phyloP scores from a whole-genome alignment of 2,797 vertebrate species.

The Manis javanica region DNA sequence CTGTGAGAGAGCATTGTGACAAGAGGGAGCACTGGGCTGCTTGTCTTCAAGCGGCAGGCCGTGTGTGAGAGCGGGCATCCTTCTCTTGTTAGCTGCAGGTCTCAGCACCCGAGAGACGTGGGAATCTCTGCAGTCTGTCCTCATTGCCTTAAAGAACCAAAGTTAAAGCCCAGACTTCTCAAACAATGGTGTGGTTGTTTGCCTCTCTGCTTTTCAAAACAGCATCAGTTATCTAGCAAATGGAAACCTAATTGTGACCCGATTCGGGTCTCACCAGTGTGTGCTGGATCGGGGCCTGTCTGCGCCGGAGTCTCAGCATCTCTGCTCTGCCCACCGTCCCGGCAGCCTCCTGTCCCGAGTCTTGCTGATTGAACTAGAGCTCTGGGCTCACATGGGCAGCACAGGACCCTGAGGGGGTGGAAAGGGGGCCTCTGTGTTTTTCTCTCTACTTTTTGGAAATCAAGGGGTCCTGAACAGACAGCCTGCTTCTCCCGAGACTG shows the following conservation, averaged over 20 bases:
- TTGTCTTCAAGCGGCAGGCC: background rate
- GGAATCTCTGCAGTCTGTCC: slow-evolving; percentile 4
- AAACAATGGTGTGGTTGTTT: slow-evolving; percentile 38
- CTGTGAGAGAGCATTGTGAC: background rate
- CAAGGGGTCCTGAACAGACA: background rate
- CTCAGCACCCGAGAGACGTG: background rate
- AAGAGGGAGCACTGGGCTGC: background rate
- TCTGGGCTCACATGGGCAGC: background rate
- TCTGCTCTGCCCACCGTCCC: no score
- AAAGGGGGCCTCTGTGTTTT: background rate
- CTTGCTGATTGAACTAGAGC: background rate
- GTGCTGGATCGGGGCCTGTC: background rate
- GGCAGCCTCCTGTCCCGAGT: background rate
- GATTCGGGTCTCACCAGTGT: background rate
- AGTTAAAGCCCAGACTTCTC: slow-evolving; percentile 19
- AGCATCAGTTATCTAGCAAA: background rate
- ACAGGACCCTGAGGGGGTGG: accelerated
- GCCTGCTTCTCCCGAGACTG: background rate
- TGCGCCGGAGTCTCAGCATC: background rate
- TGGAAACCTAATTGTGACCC: background rate
- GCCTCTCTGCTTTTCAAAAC: background rate
- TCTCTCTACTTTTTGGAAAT: background rate
- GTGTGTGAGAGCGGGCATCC: background rate
- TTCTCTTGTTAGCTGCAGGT: background rate
- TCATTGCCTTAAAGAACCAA: slow-evolving; percentile 3